phyloP scores from a whole-genome alignment of 2,113 vertebrate genomes.

The Myiagra hebetior region DNA sequence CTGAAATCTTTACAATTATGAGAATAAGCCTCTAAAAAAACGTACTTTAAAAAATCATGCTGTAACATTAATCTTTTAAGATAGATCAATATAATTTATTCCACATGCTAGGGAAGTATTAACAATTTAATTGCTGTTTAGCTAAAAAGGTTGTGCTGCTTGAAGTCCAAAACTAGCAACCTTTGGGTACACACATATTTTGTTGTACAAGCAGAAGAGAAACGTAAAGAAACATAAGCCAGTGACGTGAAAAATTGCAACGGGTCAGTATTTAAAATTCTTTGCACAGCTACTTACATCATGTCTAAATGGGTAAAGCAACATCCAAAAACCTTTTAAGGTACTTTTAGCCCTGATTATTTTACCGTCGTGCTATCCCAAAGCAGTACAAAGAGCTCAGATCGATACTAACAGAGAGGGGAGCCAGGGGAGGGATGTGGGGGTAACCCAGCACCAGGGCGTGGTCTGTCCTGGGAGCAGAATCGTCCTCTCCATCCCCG shows the following conservation, averaged over 20 bases:
- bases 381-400: neutral
- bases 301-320: neutral
- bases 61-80: slow-evolving; percentile 8
- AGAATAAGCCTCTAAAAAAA: neutral
- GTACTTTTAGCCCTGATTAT: slow-evolving; percentile 44
- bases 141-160: neutral
- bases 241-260: neutral
- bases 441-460: neutral
- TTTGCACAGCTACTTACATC: neutral
- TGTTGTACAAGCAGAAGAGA: neutral
- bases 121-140: neutral
- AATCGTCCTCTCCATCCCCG: neutral
- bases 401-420: neutral
- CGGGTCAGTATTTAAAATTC: slow-evolving; percentile 17
- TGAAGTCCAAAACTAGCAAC: neutral
- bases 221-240: neutral
- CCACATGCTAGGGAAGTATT: neutral
- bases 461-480: neutral
- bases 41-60: neutral
- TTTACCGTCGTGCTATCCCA: neutral
- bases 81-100: slow-evolving; percentile 17
- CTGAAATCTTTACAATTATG: slow-evolving; percentile 9
- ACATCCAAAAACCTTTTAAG: neutral
- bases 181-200: neutral
- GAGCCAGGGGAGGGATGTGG: neutral